These are phyloP conservation scores for Zaprionus taronus DNA, from an alignment of 1,140 invertebrate species.

Conservation along the genomic window DNA sequence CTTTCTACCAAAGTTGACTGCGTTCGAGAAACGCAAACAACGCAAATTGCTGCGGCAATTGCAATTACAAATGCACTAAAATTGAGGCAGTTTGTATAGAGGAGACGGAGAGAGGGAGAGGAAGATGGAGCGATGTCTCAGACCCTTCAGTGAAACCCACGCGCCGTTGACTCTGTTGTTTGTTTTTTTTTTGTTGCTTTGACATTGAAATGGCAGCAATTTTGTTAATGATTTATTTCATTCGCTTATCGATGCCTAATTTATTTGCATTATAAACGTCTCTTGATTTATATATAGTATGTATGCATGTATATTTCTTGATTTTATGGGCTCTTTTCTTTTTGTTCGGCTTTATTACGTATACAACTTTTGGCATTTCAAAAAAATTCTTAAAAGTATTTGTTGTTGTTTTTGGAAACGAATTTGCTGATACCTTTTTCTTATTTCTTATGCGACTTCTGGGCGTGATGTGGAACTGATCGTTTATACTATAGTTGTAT, in stretches of 20 bases:
- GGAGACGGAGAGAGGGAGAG: background rate
- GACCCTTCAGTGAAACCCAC: constrained; percentile 47
- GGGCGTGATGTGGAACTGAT: constrained; percentile 43
- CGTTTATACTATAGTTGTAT: constrained; percentile 40
- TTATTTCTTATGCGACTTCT: constrained; percentile 22
- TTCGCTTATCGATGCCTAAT: constrained; percentile 18
- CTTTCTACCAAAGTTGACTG: constrained; percentile 21
- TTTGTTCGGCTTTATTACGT: constrained; percentile 11
- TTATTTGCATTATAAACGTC: constrained; percentile 21
- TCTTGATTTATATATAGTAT: constrained; percentile 32
- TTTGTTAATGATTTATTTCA: constrained; percentile 41
- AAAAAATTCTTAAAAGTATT: constrained; percentile 20
- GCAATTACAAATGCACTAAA: constrained; percentile 33
- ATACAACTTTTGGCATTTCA: constrained; percentile 45
- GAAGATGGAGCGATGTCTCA: background rate
- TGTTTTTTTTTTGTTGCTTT: constrained; percentile 49
- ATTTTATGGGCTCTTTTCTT: constrained; percentile 2
- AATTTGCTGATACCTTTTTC: constrained; percentile 43
- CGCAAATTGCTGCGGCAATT: constrained; percentile 33
- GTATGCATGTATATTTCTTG: too few species aligned
- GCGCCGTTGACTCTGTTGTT: constrained; percentile 43
- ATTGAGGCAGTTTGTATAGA: constrained; percentile 26
- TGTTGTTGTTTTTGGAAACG: constrained; percentile 5
- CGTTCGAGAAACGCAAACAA: constrained; percentile 34
- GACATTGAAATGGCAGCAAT: constrained; percentile 66